These are phyloP conservation scores for Drosophila asahinai DNA, from an alignment of 1,140 invertebrate genomes.

Conservation along the genomic window DNA sequence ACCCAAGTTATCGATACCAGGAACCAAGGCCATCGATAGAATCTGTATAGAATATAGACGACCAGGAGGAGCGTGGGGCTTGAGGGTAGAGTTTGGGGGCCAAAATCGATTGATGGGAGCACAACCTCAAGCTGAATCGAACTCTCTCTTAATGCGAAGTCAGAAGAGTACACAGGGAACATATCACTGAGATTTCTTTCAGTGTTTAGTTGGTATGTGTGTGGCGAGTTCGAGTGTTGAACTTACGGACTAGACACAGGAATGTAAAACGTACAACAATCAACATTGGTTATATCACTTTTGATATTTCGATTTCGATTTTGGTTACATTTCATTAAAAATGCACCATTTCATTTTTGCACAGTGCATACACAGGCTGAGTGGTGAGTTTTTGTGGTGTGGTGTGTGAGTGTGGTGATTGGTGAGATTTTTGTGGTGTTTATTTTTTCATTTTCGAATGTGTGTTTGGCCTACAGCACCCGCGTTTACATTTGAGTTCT, in stretches of 20 bases:
- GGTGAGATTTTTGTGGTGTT: conserved; percentile 14
- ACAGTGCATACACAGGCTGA: conserved; percentile 66
- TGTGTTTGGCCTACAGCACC: conserved; percentile 29
- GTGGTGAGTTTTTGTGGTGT: conserved; percentile 15
- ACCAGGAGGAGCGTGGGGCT: conserved; percentile 14
- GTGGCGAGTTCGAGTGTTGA: conserved; percentile 21
- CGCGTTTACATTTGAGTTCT: conserved; percentile 40
- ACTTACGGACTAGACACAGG: conserved; percentile 43
- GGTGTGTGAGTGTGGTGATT: conserved; percentile 8
- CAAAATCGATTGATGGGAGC: conserved; percentile 28
- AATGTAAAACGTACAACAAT: conserved; percentile 58
- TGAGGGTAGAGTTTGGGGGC: conserved; percentile 3
- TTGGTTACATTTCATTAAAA: conserved; percentile 13
- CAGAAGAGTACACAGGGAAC: not conserved
- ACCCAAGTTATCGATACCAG: conserved; percentile 29
- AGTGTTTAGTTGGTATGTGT: conserved; percentile 9
- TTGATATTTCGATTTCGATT: conserved; percentile 27
- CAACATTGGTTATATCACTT: conserved; percentile 33
- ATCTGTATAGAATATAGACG: conserved; percentile 10
- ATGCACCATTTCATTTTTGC: conserved; percentile 52
- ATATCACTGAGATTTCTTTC: not conserved
- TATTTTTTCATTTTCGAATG: not conserved
- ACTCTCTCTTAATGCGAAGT: conserved; percentile 25
- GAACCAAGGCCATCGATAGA: conserved; percentile 19
- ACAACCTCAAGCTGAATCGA: conserved; percentile 24